Percentiles rank a stretch among this genome's conserved stretches.
Conservation (phyloP, 92 coral and sea anemone species). For the Heteractis magnifica region DNA sequence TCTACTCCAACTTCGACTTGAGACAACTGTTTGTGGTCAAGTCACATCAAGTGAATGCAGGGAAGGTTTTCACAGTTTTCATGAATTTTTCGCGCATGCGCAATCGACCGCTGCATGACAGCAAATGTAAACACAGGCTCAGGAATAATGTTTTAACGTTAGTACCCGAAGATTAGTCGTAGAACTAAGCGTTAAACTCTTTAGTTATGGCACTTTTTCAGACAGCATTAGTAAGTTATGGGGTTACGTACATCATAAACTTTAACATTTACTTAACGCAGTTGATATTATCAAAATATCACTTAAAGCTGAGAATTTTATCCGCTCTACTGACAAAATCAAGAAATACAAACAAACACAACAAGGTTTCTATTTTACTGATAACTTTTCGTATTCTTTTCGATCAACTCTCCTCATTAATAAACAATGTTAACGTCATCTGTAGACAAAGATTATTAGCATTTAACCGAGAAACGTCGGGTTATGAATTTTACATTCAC, state of each 20-base stretch:
- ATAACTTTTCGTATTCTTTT: not conserved
- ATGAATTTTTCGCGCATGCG: not conserved
- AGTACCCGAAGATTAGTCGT: not conserved
- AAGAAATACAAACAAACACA: not conserved
- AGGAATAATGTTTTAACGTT: not conserved
- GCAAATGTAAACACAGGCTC: not conserved
- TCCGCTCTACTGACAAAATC: too few species aligned
- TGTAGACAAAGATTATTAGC: not conserved
- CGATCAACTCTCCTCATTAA: not conserved
- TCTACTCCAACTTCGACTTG: too few species aligned
- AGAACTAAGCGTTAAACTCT: not conserved
- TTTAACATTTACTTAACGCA: not conserved
- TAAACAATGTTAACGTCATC: not conserved
- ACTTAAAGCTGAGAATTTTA: not conserved
- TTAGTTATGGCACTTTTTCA: not conserved
- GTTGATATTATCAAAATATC: not conserved
- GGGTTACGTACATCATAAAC: conserved; percentile 33
- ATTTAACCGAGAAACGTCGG: not conserved
- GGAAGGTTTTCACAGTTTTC: too few species aligned
- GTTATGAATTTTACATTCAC: not conserved
- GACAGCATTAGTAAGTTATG: not conserved
- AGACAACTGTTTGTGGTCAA: too few species aligned
- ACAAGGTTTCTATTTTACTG: not conserved
- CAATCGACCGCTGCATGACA: not conserved
- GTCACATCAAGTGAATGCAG: too few species aligned